Base-by-base conservation (phyloP, 2,888 invertebrate species). In the Hypomecis punctinalis region DNA sequence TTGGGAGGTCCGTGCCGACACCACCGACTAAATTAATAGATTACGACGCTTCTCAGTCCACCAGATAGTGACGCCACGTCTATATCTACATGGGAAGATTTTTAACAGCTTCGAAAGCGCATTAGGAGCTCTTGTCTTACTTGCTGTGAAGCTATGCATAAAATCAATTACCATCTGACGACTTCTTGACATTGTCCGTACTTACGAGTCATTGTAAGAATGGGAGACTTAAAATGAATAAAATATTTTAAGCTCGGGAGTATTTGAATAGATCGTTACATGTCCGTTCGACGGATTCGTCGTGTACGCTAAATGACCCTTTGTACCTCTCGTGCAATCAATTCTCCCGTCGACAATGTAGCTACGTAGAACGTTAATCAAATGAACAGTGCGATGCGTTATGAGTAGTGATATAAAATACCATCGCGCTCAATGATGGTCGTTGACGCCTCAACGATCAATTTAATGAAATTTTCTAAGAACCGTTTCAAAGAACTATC, bases 181-280 rank as follows among this genome's bases (percentile, higher is more conserved):
- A 75, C 70, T 73, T 74, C 69, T 77, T 73, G 76, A 76, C 74
- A 73, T 69, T 66, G 70, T 61, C 69, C 65, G 74, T 76, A 70
- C 62, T 63, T 69, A 64, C 74, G 71, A 74, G 75, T 76, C 71
- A 75, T 74, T 75, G 72, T 66, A 71, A 67, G 74, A 70, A 57
- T 39, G 53, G 37, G 58, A 49, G 52, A 39, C 49, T 59, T n/a
- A 45, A 55, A 78, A 78, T 82, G 79, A 80, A 85, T 86, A 83
- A 85, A 85, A 85, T 85, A 86, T 86, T 64, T 83, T 79, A 76
- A 81, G 69, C 73, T 75, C 71, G 73, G 73, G 1, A 69, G 72
- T 75, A 76, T 83, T 83, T 88, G 80, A 89, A 89, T 88, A 81
- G 85, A 81, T 89, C 87, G 85, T 89, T 88, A 84, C 72, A 72